Evolutionary conservation across 2,888 invertebrate species (phyloP).

Genomic region (Lathronympha strigana): DNA sequence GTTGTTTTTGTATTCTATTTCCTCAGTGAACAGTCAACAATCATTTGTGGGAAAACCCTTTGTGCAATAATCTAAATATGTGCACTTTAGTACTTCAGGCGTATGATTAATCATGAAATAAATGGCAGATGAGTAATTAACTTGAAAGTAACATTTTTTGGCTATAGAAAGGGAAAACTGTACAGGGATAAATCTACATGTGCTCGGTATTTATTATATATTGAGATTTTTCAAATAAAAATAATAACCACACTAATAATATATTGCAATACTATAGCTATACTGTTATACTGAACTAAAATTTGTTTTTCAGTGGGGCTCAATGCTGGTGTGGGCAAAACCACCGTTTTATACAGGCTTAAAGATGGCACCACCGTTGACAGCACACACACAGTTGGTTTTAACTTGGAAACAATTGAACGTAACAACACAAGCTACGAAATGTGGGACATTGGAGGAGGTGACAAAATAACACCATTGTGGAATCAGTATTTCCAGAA

Average conservation of each 20-base stretch:
- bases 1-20: background rate
- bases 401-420: slow-evolving; percentile 33
- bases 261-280: too few relatives aligned
- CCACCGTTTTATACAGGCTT: slow-evolving; percentile 33
- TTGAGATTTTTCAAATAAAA: too few relatives aligned
- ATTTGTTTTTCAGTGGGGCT: slow-evolving; percentile 36
- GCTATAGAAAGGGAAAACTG: too few relatives aligned
- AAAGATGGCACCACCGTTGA: slow-evolving; percentile 16
- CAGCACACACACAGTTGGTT: slow-evolving; percentile 23
- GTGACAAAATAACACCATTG: slow-evolving; percentile 31
- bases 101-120: too few relatives aligned
- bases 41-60: background rate
- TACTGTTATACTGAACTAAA: too few relatives aligned
- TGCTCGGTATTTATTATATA: too few relatives aligned
- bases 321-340: slow-evolving; percentile 38
- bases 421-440: slow-evolving; percentile 27
- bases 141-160: too few relatives aligned
- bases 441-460: slow-evolving; percentile 35
- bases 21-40: background rate
- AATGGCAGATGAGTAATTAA: too few relatives aligned
- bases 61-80: background rate
- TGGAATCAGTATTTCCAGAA: slow-evolving; percentile 28
- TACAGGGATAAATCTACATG: too few relatives aligned
- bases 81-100: too few relatives aligned
- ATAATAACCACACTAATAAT: too few relatives aligned